phyloP scores from a whole-genome alignment of 2,113 vertebrate species.

The Mesitornis unicolor region DNA sequence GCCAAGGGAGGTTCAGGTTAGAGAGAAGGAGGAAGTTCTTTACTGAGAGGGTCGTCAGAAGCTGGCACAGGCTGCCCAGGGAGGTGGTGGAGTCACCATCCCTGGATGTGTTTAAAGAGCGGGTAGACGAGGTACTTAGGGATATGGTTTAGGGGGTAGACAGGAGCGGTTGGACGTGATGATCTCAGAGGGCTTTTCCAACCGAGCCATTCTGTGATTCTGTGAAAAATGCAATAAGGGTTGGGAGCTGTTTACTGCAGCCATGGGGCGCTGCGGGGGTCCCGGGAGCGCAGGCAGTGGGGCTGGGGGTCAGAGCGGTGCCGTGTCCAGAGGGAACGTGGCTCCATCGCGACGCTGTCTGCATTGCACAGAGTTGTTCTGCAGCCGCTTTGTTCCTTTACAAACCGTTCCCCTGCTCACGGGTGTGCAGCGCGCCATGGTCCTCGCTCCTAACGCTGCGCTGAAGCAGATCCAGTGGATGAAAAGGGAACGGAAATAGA shows the following conservation, averaged over 20 bases:
- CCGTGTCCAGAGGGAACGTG: fast-evolving
- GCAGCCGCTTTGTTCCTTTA: background rate
- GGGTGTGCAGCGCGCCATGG: background rate
- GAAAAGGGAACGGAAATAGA: background rate
- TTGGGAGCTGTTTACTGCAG: background rate
- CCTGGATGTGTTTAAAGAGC: no score
- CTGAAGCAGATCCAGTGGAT: background rate
- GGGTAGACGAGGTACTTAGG: no score
- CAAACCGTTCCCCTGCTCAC: background rate
- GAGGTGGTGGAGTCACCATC: no score
- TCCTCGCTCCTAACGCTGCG: fast-evolving
- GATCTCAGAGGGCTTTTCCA: no score
- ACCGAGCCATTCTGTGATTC: no score
- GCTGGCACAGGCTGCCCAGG: no score
- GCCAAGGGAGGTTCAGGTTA: no score
- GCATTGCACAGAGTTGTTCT: background rate
- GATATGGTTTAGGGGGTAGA: no score
- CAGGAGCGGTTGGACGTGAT: no score
- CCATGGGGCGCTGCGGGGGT: background rate
- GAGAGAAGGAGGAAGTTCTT: no score
- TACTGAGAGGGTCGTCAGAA: no score
- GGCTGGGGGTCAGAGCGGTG: background rate
- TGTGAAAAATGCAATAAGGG: no score
- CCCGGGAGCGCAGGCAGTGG: background rate
- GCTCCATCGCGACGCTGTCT: background rate